Conservation (phyloP, 2,113 vertebrate species). For the Microcebus tavaratra region DNA sequence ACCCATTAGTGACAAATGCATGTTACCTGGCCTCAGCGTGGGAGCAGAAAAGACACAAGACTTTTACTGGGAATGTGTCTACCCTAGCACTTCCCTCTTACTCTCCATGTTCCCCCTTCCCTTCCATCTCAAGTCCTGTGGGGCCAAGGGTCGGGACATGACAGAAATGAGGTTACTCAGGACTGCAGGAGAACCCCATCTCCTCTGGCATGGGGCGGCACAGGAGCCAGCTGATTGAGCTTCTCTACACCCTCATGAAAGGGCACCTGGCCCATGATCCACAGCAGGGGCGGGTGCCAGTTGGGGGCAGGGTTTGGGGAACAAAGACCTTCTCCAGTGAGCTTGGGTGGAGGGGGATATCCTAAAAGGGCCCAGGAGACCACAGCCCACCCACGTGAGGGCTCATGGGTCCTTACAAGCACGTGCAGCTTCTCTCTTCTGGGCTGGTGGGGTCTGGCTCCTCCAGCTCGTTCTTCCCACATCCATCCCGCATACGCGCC, state of each 20-base stretch:
- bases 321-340: not conserved
- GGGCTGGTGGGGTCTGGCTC: not conserved
- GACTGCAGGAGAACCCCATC: not conserved
- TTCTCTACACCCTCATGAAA: not conserved
- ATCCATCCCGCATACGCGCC: not conserved
- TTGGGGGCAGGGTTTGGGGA: not conserved
- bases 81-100: not conserved
- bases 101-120: not conserved
- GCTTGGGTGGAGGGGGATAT: not conserved
- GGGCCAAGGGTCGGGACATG: not conserved
- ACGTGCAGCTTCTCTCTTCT: not conserved
- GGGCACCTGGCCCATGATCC: too few species aligned
- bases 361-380: not conserved
- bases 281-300: not conserved
- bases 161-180: not conserved
- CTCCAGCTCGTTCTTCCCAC: not conserved
- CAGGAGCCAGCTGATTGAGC: not conserved
- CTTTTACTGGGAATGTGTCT: not conserved
- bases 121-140: not conserved
- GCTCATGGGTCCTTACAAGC: rapidly evolving
- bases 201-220: too few species aligned
- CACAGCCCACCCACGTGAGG: not conserved
- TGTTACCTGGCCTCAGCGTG: too few species aligned
- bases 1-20: not conserved
- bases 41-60: not conserved